phyloP scores from a whole-genome alignment of 2,113 vertebrate species.

The Forbesichthys papilliferus region DNA sequence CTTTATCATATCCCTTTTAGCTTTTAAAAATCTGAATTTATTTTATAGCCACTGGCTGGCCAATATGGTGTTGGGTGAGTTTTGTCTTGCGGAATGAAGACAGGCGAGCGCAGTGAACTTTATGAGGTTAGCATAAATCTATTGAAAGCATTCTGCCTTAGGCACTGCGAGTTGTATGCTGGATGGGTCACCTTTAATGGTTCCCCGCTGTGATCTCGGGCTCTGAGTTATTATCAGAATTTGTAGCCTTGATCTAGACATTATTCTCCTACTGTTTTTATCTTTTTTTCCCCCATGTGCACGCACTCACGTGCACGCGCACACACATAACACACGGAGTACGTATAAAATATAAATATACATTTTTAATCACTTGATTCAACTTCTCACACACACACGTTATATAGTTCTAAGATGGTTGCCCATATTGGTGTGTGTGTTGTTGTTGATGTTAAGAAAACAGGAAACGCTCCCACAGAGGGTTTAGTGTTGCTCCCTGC shows the following conservation, averaged over 20 bases:
- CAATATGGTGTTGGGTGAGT: neutral
- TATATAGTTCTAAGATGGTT: conserved; percentile 10
- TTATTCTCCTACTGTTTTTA: conserved; percentile 18
- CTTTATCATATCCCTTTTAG: too few relatives aligned
- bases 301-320: neutral
- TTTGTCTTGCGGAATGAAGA: conserved; percentile 18
- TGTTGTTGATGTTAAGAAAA: conserved; percentile 21
- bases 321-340: neutral
- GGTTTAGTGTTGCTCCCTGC: conserved; percentile 42
- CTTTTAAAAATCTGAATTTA: neutral
- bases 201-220: conserved; percentile 8
- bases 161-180: conserved; percentile 17
- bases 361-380: neutral
- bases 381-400: conserved; percentile 5
- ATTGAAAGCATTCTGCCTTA: conserved; percentile 8
- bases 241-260: conserved; percentile 30
- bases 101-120: conserved; percentile 16
- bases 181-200: conserved; percentile 27
- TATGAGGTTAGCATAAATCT: conserved; percentile 27
- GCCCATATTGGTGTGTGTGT: neutral
- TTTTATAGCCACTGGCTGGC: neutral
- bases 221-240: conserved; percentile 7
- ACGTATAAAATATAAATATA: neutral
- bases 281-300: neutral
- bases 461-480: conserved; percentile 6